Percentiles rank a stretch among this genome's conserved stretches.
Evolutionary conservation across 2,113 vertebrate species (phyloP).

Genomic region (Malurus elegans): DNA sequence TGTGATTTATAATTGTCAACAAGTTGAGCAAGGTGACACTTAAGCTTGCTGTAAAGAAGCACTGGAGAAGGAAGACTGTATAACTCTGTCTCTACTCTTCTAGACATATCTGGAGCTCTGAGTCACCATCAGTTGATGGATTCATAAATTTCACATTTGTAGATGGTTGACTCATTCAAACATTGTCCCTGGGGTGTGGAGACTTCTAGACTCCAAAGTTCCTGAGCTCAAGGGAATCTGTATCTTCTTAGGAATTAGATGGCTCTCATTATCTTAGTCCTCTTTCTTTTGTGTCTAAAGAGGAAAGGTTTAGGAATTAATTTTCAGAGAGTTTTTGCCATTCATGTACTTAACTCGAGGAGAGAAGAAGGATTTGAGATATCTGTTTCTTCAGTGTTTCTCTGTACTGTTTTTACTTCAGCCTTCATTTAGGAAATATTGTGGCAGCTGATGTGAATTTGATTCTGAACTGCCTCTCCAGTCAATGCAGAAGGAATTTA

Average conservation of each 20-base stretch:
- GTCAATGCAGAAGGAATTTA: not conserved
- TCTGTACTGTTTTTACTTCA: not conserved
- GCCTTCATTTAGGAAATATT: not conserved
- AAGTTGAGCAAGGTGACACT: not conserved
- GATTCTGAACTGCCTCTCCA: not conserved
- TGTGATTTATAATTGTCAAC: not conserved
- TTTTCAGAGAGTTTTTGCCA: not conserved
- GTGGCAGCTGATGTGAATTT: not conserved
- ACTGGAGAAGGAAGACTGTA: not conserved
- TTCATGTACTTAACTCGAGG: not conserved
- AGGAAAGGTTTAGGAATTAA: not conserved
- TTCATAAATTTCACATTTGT: not conserved
- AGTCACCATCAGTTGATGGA: not conserved
- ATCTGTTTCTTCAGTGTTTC: not conserved
- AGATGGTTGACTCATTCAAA: not conserved
- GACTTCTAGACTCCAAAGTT: not conserved
- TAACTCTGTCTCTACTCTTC: not conserved
- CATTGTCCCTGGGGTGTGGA: fast-evolving
- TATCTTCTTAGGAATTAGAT: not conserved
- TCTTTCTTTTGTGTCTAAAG: not conserved
- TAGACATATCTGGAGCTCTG: not conserved
- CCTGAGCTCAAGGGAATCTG: not conserved
- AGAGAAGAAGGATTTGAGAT: not conserved
- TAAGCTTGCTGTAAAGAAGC: not conserved
- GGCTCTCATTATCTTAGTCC: not conserved